A percentile compares a stretch with the other conserved stretches of the same genome.
These are phyloP conservation scores for Porites evermanni DNA, from an alignment of 92 coral and sea anemone genomes.

Conservation along the genomic window DNA sequence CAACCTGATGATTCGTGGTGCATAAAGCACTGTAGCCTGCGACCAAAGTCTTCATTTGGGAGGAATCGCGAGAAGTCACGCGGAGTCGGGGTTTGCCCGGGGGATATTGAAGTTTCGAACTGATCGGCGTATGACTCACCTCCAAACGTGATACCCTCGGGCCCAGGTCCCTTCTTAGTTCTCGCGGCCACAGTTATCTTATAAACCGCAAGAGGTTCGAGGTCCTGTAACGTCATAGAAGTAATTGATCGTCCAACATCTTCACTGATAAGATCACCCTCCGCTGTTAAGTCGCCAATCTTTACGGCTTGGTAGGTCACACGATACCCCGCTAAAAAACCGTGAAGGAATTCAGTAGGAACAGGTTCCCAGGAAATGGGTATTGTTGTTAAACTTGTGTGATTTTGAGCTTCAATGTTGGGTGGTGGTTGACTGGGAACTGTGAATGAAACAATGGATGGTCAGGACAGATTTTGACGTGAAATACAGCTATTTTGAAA, in stretches of 20 bases:
- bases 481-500: not conserved
- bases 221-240: conserved; percentile 31
- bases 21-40: too few relatives aligned
- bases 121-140: conserved; percentile 16
- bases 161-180: conserved; percentile 58
- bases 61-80: too few relatives aligned
- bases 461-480: not conserved
- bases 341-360: conserved; percentile 68
- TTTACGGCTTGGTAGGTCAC: conserved; percentile 52
- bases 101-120: too few relatives aligned
- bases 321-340: conserved; percentile 74
- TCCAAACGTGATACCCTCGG: conserved; percentile 55
- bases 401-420: conserved; percentile 66
- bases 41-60: too few relatives aligned
- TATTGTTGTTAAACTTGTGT: conserved; percentile 58
- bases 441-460: conserved; percentile 12
- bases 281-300: conserved; percentile 53
- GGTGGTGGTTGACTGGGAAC: conserved; percentile 82
- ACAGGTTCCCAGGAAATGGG: conserved; percentile 77
- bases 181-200: conserved; percentile 54
- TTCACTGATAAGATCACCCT: not conserved
- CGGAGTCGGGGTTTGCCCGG: too few relatives aligned
- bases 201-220: conserved; percentile 54
- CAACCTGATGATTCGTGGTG: too few relatives aligned
- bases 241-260: conserved; percentile 25